These are phyloP conservation scores for Rattus norvegicus DNA, from an alignment of 2,113 vertebrate genomes.

Conservation along the genomic window DNA sequence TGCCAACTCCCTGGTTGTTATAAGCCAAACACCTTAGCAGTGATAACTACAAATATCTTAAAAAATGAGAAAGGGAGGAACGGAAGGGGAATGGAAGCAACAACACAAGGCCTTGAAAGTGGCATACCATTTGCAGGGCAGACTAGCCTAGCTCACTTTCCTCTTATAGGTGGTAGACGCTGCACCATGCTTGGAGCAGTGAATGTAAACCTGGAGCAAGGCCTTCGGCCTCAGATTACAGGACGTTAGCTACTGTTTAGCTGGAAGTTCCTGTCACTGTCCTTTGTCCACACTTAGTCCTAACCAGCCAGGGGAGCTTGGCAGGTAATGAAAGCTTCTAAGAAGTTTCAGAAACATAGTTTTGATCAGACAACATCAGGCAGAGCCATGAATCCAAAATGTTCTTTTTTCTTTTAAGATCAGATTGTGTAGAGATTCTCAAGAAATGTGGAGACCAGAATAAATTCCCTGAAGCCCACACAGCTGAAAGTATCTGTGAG, in stretches of 20 bases:
- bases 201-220: not conserved
- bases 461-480: constrained; percentile 94
- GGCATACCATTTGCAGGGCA: not conserved
- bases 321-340: not conserved
- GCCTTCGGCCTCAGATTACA: constrained; percentile 15
- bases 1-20: not conserved
- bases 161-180: constrained; percentile 15
- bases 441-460: constrained; percentile 96
- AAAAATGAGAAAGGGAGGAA: not conserved
- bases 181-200: not conserved
- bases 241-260: not conserved
- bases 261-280: not conserved
- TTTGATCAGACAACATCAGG: not conserved
- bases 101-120: not conserved
- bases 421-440: constrained; percentile 98
- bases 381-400: not conserved
- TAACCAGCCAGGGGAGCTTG: not conserved
- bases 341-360: constrained; percentile 21
- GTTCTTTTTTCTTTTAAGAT: constrained; percentile 85
- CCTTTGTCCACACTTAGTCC: not conserved
- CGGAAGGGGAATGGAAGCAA: not conserved
- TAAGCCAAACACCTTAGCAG: not conserved
- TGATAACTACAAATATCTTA: constrained; percentile 23
- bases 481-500: constrained; percentile 97
- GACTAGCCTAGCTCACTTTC: not conserved